A percentile compares a stretch with the other conserved stretches of the same genome.
phyloP scores from a whole-genome alignment of 2,888 invertebrate species.

The Byasa hedistus region DNA sequence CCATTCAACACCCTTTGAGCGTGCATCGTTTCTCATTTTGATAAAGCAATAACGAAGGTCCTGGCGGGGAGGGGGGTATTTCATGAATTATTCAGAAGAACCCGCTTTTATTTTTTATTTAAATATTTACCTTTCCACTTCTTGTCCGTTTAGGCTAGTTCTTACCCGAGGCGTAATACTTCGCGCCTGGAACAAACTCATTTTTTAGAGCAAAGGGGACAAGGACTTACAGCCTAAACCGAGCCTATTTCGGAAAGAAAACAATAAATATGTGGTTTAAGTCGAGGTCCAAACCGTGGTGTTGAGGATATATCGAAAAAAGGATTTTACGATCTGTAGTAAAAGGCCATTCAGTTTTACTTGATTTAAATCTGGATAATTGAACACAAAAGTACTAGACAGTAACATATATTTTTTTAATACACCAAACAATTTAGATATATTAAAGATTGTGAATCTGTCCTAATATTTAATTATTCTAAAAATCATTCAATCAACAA shows the following conservation, averaged over 20 bases:
- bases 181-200: neutral
- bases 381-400: no score
- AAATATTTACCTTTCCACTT: constrained; percentile 2
- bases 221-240: neutral
- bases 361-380: no score
- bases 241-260: neutral
- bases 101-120: neutral
- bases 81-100: constrained; percentile 21
- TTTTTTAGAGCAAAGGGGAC: neutral
- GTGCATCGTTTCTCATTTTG: constrained; percentile 52
- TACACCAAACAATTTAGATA: no score
- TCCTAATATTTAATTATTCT: no score
- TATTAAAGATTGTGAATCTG: no score
- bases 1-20: constrained; percentile 49
- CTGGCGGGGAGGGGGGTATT: neutral
- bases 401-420: no score
- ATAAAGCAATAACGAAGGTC: constrained; percentile 24
- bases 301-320: no score
- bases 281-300: no score
- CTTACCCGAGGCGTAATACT: neutral
- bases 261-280: no score
- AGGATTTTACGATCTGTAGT: no score
- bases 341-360: no score
- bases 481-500: no score
- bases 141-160: neutral